A percentile compares a stretch with the other conserved stretches of the same genome.
These are phyloP conservation scores for Cactoblastis cactorum DNA, from an alignment of 2,888 invertebrate species.

Conservation along the genomic window DNA sequence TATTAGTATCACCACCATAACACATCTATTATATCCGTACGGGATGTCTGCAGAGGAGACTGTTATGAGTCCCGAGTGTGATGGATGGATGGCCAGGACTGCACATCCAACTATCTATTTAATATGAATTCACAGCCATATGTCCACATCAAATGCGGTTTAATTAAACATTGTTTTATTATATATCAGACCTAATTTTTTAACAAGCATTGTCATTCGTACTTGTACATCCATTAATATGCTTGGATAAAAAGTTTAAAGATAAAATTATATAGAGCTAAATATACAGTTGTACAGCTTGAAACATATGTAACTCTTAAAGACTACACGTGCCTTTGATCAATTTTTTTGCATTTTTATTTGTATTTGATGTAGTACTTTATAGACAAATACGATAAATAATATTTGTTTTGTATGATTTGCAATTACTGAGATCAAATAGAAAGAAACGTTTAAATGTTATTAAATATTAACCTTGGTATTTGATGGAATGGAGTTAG, in stretches of 20 bases:
- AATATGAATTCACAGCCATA: conserved; percentile 1
- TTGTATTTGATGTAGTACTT: too few relatives aligned
- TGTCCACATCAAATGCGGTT: background rate
- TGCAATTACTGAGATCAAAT: background rate
- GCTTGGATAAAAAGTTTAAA: too few relatives aligned
- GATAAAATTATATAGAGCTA: too few relatives aligned
- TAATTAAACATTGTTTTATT: background rate
- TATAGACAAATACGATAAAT: too few relatives aligned
- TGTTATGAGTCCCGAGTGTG: conserved; percentile 67
- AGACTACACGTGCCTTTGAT: too few relatives aligned
- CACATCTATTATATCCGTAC: conserved; percentile 54
- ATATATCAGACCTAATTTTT: background rate
- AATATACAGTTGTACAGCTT: too few relatives aligned
- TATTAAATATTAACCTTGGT: background rate
- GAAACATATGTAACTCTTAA: too few relatives aligned
- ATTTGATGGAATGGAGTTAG: background rate
- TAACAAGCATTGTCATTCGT: background rate
- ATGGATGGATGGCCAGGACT: conserved; percentile 56
- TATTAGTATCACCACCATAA: conserved; percentile 40
- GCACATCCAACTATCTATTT: conserved; percentile 5
- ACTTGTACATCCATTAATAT: too few relatives aligned
- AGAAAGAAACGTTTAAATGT: background rate
- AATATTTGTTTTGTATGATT: background rate
- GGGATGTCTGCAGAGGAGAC: conserved; percentile 57
- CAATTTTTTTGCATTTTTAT: too few relatives aligned